Base-by-base conservation (phyloP, 2,113 vertebrate species). In the Salvelinus sp. region DNA sequence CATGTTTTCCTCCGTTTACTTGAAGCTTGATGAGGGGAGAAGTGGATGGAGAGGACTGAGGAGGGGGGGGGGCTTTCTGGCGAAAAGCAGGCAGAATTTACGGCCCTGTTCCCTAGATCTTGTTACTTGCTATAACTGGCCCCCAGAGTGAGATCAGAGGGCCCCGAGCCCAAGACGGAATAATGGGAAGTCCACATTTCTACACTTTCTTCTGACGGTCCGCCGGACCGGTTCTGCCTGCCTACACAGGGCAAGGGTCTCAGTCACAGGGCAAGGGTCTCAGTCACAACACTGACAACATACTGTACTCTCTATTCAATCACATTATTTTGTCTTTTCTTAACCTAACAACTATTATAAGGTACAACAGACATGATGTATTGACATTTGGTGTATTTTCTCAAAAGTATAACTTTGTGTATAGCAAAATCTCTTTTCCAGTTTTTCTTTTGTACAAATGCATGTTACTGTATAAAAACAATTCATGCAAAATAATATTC, bases 131-230 rank as follows among this genome's bases (percentile, higher is more conserved):
- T 89, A 82, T 90, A 91, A 93, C 91, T 85, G 89, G 88, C 87
- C 93, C 91, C 91, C 86, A 83, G 90, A 91, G 92, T 88, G 75
- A 83, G 83, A 89, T 88, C 75, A 63, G 28, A 77, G 90, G 86
- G 86, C 79, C 82, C 77, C 64, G 78, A 82, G 80, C 76, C 82
- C 84, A 82, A 84, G 81, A 85, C 86, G 84, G 66, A 85, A 82
- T 89, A 91, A 93, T 90, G 89, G 88, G 91, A 93, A 91, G 69
- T 88, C 81, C 89, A 89, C 84, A 86, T 90, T 92, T 91, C 80
- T 77, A 50, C 81, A 78, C 77, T 28, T 28, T n/a, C 60, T 25
- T 50, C 48, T 50, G 48, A 50, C 10, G 48, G 48, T 3, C 48
- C 13, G 12, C 48, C 48, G 12, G 16, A 16, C 14, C 16, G 48